Conservation (phyloP, 2,888 invertebrate genomes). For the Dorcus hopei region DNA sequence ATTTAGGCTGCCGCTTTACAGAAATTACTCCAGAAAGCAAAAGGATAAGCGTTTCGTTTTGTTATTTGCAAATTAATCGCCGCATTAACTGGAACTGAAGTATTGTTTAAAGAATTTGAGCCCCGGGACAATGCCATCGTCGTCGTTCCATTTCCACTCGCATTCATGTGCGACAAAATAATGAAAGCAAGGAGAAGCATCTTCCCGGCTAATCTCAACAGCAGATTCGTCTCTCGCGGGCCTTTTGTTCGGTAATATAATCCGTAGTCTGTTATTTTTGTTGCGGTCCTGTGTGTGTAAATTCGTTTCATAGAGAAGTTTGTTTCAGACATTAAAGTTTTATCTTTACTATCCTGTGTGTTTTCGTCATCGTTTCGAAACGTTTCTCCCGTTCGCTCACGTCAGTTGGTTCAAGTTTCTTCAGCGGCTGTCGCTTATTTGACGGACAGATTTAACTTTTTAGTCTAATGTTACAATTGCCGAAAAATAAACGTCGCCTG, state of each 20-base stretch:
- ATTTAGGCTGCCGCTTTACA: too few species aligned
- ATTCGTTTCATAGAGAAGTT: slow-evolving; percentile 7
- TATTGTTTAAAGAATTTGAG: too few species aligned
- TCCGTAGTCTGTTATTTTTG: slow-evolving; percentile 25
- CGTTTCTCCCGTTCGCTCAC: neutral
- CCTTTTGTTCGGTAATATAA: slow-evolving; percentile 27
- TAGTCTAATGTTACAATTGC: slow-evolving; percentile 9
- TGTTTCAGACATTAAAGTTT: slow-evolving; percentile 7
- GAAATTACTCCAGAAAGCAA: too few species aligned
- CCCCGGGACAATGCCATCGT: too few species aligned
- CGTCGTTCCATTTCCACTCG: too few species aligned
- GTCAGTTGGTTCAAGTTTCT: neutral
- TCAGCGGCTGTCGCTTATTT: neutral
- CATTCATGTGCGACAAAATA: too few species aligned
- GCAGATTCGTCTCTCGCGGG: slow-evolving; percentile 21
- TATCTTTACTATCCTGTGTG: slow-evolving; percentile 5
- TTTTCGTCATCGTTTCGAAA: slow-evolving; percentile 1
- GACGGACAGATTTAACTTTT: slow-evolving; percentile 3
- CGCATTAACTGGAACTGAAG: too few species aligned
- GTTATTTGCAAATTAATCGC: too few species aligned
- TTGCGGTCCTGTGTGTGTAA: slow-evolving; percentile 11
- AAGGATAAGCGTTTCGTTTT: too few species aligned
- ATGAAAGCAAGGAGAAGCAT: neutral
- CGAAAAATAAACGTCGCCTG: neutral
- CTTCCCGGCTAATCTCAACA: slow-evolving; percentile 18